phyloP scores from a whole-genome alignment of 1,140 invertebrate species.

The Pogonus chalceus region DNA sequence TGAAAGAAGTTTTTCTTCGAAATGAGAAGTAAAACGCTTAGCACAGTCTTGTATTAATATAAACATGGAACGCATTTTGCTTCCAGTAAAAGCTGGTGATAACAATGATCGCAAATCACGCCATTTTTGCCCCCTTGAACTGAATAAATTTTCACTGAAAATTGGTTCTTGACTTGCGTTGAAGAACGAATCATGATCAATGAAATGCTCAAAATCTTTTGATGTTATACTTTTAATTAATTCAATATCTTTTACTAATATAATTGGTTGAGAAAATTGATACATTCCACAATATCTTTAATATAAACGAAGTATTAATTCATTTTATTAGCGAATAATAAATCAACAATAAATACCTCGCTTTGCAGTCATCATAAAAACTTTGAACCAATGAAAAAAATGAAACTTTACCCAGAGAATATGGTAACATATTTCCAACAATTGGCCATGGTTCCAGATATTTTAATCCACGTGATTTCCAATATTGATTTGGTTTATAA shows the following conservation, averaged over 20 bases:
- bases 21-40: constrained; percentile 14
- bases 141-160: constrained; percentile 34
- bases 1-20: constrained; percentile 9
- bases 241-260: constrained; percentile 27
- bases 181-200: constrained; percentile 20
- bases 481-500: constrained; percentile 11
- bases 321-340: constrained; percentile 10
- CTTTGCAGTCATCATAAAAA: constrained; percentile 8
- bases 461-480: constrained; percentile 11
- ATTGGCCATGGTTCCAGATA: constrained; percentile 12
- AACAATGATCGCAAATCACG: constrained; percentile 31
- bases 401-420: neutral
- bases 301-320: neutral
- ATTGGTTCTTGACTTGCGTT: constrained; percentile 19
- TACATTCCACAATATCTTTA: constrained; percentile 37
- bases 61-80: constrained; percentile 35
- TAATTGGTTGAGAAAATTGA: constrained; percentile 34
- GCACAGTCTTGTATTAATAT: constrained; percentile 24
- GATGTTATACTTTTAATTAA: constrained; percentile 28
- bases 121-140: constrained; percentile 41
- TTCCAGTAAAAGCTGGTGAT: constrained; percentile 35
- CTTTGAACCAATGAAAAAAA: constrained; percentile 1
- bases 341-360: neutral
- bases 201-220: constrained; percentile 31
- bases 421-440: constrained; percentile 10